Evolutionary conservation across 1,140 invertebrate species (phyloP).

Genomic region (Sesamia nonagrioides): DNA sequence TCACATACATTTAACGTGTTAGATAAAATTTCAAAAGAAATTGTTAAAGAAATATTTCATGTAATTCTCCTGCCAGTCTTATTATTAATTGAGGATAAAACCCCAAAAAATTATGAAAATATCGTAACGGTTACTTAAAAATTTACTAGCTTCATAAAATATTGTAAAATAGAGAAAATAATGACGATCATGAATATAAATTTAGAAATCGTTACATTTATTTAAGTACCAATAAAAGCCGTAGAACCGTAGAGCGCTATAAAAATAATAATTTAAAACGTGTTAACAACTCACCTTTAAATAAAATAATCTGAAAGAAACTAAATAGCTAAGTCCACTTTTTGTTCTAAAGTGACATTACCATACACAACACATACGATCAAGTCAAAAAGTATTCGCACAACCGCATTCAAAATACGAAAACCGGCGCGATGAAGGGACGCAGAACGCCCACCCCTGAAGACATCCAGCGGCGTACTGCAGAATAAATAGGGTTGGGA

Average conservation of each 20-base stretch:
- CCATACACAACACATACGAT: constrained; percentile 33
- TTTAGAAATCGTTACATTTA: constrained; percentile 23
- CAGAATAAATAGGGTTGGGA: constrained; percentile 55
- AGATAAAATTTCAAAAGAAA: constrained; percentile 4
- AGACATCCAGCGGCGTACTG: constrained; percentile 53
- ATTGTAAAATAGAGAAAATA: constrained; percentile 2
- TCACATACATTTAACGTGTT: constrained; percentile 4
- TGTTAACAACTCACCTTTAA: constrained; percentile 28
- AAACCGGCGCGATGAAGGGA: constrained; percentile 24
- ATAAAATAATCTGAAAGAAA: background rate
- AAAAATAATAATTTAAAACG: constrained; percentile 22
- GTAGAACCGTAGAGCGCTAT: constrained; percentile 11
- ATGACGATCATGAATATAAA: constrained; percentile 25
- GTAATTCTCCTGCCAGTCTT: background rate
- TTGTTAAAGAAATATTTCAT: background rate
- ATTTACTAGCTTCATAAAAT: constrained; percentile 17
- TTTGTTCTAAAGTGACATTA: constrained; percentile 23
- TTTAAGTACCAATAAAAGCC: constrained; percentile 30
- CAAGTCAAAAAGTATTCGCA: constrained; percentile 46
- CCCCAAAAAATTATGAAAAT: background rate
- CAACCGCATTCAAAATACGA: constrained; percentile 53
- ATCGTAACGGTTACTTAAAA: background rate
- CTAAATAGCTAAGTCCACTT: constrained; percentile 30
- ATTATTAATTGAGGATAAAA: background rate
- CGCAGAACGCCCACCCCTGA: constrained; percentile 46